Evolutionary conservation across 2,113 vertebrate genomes (phyloP).

Genomic region (Hassar affinis): DNA sequence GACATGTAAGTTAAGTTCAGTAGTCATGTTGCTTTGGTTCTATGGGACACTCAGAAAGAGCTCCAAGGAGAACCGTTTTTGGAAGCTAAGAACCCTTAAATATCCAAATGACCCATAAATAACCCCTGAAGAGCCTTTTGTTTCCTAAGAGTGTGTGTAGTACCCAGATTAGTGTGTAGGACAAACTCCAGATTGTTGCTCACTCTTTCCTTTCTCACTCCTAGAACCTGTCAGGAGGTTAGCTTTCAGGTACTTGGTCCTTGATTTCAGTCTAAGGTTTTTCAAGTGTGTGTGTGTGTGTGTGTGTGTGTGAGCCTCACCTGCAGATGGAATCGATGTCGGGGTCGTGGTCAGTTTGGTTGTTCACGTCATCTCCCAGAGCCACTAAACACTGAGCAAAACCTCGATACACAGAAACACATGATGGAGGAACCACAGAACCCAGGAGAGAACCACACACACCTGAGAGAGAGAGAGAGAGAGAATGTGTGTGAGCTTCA

Average conservation of each 20-base stretch:
- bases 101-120: neutral
- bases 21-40: neutral
- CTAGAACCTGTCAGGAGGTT: neutral
- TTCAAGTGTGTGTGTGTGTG: neutral
- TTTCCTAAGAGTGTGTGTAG: neutral
- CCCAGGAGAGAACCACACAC: constrained; percentile 54
- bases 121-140: neutral
- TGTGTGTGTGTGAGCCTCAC: constrained; percentile 64
- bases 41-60: neutral
- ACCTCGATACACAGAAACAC: constrained; percentile 88
- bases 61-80: no score
- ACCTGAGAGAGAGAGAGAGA: constrained; percentile 47
- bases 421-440: constrained; percentile 70
- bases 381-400: constrained; percentile 89
- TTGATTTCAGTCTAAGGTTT: neutral
- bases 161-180: no score
- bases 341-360: constrained; percentile 66
- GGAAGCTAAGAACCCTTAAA: no score
- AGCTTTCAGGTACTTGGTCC: neutral
- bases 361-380: constrained; percentile 85
- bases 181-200: neutral
- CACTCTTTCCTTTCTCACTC: neutral
- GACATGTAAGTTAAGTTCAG: neutral
- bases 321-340: constrained; percentile 89
- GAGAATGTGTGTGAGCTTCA: no score